Base-by-base conservation (phyloP, 2,113 vertebrate species). In the Suncus etruscus region DNA sequence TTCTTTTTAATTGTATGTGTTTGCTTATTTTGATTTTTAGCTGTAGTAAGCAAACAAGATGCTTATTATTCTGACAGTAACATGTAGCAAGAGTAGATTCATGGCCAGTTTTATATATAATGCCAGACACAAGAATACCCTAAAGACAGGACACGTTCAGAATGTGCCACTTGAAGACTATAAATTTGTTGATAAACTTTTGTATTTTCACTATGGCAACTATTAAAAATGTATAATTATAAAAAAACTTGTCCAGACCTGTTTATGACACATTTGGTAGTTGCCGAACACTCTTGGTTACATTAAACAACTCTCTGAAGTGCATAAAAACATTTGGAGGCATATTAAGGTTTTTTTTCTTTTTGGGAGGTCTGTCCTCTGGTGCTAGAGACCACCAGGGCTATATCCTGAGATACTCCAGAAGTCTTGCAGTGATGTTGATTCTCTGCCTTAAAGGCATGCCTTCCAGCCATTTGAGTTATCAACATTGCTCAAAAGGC, bases 171-270 rank as follows among this genome's bases (percentile, higher is more conserved):
- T 83, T 78, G 27, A 88, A 85, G 79, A 79, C 11, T 84, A 0
- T 75, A 83, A 78, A 69, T 85, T 27, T 32, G 22, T 45, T 68
- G n/a, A 82, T 88, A 83, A 14, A 47, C 82, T 91, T 90, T 87
- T 81, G 22, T 89, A 39, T 86, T 94, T 92, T 96, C 65, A 90
- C 89, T 76, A 85, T 88, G 66, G 45, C 77, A 93, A 72, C 86
- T 85, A 65, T 69, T 85, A 51, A 73, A 76, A 50, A 45, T 61
- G 72, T 87, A 73, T 84, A 70, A 88, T 92, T 77, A 83, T 73
- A 70, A 85, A 39, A 39, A 93, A 91, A 54, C 77, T 58, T 90
- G 72, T 83, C 45, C 47, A 83, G 70, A 83, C 69, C 0, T 4
- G 90, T 89, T 69, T 93, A 70, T 66, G 32, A 61, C 50, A 29